Evolutionary conservation across 2,797 vertebrate genomes (phyloP).

Genomic region (Molossus alvarezi): DNA sequence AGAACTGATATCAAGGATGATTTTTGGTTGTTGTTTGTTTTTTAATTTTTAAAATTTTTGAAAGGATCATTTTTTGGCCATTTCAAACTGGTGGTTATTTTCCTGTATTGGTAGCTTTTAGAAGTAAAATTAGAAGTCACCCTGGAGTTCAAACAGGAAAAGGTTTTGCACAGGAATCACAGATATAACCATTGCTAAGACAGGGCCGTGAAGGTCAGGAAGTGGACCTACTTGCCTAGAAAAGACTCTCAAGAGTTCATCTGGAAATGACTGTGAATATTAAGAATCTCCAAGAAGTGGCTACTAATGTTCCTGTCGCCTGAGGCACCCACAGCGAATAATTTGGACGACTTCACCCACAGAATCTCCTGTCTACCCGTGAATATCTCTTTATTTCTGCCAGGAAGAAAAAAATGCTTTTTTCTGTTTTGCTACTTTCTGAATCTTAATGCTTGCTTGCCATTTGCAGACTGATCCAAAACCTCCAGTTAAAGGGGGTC

Average conservation of each 20-base stretch:
- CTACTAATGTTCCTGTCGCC: not conserved
- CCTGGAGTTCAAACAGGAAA: not conserved
- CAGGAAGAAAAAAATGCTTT: not conserved
- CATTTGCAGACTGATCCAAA: not conserved
- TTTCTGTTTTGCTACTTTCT: not conserved
- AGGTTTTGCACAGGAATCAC: not conserved
- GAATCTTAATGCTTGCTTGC: not conserved
- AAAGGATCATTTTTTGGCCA: not conserved
- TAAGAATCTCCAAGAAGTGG: slow-evolving; percentile 8
- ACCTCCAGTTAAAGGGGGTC: not conserved
- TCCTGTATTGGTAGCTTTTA: not conserved
- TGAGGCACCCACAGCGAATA: not conserved
- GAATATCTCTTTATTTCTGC: not conserved
- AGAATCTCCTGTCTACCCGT: not conserved
- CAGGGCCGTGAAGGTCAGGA: not conserved
- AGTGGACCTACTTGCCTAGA: not conserved
- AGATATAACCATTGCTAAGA: not conserved
- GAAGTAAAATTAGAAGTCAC: not conserved
- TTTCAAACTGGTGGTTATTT: not conserved
- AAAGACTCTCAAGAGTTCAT: not conserved
- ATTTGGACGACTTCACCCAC: not conserved
- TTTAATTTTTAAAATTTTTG: not conserved
- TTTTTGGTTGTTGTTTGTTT: not conserved
- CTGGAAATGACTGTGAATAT: not conserved
- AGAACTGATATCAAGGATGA: not conserved